Conservation (phyloP, 2,797 vertebrate genomes). For the Eulemur rubriventer region DNA sequence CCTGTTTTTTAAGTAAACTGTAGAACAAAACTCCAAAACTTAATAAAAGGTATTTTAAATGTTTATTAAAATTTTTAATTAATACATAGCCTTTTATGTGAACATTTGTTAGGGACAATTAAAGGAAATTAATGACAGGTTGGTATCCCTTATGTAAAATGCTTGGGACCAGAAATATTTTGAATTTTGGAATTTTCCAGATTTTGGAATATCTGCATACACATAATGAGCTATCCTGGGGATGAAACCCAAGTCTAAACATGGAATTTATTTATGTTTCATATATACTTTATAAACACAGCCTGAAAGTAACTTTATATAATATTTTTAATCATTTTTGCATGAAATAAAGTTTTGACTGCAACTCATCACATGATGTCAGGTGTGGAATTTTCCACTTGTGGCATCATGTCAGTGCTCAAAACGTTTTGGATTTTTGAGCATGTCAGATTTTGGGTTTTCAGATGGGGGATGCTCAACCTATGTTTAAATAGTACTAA, state of each 20-base stretch:
- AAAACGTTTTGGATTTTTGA: neutral
- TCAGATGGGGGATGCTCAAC: neutral
- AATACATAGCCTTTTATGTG: neutral
- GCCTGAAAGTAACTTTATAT: neutral
- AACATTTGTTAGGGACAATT: neutral
- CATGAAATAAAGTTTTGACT: neutral
- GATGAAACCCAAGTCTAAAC: neutral
- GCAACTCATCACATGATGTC: neutral
- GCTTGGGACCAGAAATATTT: neutral
- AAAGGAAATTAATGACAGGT: neutral
- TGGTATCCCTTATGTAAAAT: neutral
- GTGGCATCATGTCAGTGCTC: neutral
- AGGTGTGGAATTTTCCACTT: neutral
- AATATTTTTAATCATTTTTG: neutral
- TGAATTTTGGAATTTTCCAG: neutral
- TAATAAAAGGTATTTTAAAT: neutral
- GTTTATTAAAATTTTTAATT: neutral
- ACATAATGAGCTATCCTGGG: neutral
- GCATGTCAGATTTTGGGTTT: neutral
- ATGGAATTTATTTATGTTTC: neutral
- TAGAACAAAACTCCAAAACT: neutral
- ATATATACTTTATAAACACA: neutral
- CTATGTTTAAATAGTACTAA: neutral
- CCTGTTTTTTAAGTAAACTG: neutral
- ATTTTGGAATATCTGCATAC: neutral